Evolutionary conservation across 2,797 vertebrate species (phyloP), one percentile per base, ranked within the genome.

Genomic region (Pseudochirops cupreus): DNA sequence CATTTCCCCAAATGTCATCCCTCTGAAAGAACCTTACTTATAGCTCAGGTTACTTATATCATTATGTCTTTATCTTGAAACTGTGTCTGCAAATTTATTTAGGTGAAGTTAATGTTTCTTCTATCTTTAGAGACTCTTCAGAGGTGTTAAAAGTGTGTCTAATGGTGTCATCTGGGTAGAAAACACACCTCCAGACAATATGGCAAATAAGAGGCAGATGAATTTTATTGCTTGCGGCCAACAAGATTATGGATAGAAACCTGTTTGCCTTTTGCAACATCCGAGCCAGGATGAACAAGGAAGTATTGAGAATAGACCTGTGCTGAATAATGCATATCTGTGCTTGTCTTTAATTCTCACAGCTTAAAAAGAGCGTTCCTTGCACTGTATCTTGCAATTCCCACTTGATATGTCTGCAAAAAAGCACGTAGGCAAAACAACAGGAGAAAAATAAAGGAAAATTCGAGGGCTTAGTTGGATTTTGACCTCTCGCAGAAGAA

Each of bases 21-120:
- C 94, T 95, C 92, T 91, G 92, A 95, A 97, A 95, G 96, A 96
- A 97, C 92, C 94, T 98, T 98, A 93, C 82, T 57, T 92, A 94
- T 97, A 94, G 94, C 95, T 97, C 96, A 95, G 74, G 95, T 98
- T 98, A 87, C 74, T 87, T 87, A 46, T 46, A 24, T 97, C 94
- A 95, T 94, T 93, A 94, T 95, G 94, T 98, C 91, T 97, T 98
- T 95, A 91, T 95, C 97, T 97, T 92, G 97, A 97, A 98, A 97
- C 95, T 93, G 91, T 95, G 95, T 92, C 97, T 95, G 97, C 91
- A 97, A 96, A 98, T 96, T 98, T 97, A 91, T 96, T 96, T 97
- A 96, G 96, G 96, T 95, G 96, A 97, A 97, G 91, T 96, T 96
- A 93, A 92, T 93, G 54, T 97, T 98, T 97, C 11, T 55, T 6